Percentiles rank a stretch among this genome's conserved stretches.
These are phyloP conservation scores for Ridgeia piscesae DNA, from an alignment of 1,140 invertebrate genomes.

Conservation along the genomic window DNA sequence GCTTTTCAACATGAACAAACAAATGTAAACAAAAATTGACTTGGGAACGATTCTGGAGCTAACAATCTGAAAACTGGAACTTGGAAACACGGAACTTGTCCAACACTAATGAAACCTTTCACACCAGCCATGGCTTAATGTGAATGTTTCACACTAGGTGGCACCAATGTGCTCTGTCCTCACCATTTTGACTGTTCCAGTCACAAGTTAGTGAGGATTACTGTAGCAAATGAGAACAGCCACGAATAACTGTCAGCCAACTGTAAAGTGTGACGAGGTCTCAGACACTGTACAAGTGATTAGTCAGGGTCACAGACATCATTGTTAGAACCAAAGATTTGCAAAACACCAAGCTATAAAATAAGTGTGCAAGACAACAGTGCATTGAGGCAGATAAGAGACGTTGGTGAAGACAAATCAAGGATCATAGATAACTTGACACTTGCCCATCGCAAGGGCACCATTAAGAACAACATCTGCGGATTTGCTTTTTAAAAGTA, in stretches of 20 bases:
- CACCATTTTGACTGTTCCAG: neutral
- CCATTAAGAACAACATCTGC: neutral
- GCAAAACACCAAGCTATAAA: neutral
- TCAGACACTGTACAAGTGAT: neutral
- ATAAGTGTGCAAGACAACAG: neutral
- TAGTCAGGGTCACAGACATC: neutral
- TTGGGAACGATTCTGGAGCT: neutral
- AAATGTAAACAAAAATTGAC: neutral
- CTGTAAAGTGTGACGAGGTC: neutral
- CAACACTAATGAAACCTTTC: neutral
- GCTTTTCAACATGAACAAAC: too few relatives aligned
- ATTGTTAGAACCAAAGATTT: neutral
- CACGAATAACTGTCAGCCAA: neutral
- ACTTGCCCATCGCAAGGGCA: neutral
- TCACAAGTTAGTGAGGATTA: neutral
- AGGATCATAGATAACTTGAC: neutral
- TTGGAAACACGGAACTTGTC: neutral
- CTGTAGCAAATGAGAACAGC: neutral
- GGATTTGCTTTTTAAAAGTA: neutral
- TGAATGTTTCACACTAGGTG: neutral
- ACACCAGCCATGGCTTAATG: neutral
- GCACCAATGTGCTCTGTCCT: neutral
- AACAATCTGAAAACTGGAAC: neutral
- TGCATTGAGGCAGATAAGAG: neutral
- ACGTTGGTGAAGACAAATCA: neutral